phyloP scores from a whole-genome alignment of 2,888 invertebrate species.

The Fabriciana adippe region DNA sequence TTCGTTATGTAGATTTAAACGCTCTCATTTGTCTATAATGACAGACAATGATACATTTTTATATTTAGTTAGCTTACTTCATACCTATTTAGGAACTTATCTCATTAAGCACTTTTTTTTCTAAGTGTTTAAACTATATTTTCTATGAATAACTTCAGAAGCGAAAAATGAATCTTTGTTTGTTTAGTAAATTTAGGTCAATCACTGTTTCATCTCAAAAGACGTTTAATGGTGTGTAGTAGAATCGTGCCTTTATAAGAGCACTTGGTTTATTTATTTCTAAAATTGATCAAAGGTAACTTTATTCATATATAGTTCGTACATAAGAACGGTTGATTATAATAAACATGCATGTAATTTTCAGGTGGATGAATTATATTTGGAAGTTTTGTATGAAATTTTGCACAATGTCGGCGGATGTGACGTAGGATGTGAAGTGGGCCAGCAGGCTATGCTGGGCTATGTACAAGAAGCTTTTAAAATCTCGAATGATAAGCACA shows the following conservation, averaged over 20 bases:
- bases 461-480: conserved; percentile 91
- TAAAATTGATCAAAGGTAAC: background rate
- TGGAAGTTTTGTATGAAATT: conserved; percentile 91
- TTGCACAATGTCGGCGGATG: conserved; percentile 93
- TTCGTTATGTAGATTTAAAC: conserved; percentile 27
- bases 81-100: background rate
- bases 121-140: background rate
- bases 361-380: conserved; percentile 93
- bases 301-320: too few relatives aligned
- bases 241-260: conserved; percentile 10
- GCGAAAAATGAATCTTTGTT: conserved; percentile 27
- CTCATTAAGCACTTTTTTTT: background rate
- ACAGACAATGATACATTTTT: background rate
- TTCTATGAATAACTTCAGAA: conserved; percentile 24
- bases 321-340: conserved; percentile 10
- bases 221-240: conserved; percentile 1
- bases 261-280: background rate
- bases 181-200: conserved; percentile 31
- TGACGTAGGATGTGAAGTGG: conserved; percentile 87
- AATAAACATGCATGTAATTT: conserved; percentile 43
- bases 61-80: conserved; percentile 4
- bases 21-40: background rate
- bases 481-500: conserved; percentile 89
- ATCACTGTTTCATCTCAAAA: conserved; percentile 24
- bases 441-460: conserved; percentile 85